These are phyloP conservation scores for Tarsius wallacei DNA, from an alignment of 2,797 vertebrate species.

Conservation along the genomic window DNA sequence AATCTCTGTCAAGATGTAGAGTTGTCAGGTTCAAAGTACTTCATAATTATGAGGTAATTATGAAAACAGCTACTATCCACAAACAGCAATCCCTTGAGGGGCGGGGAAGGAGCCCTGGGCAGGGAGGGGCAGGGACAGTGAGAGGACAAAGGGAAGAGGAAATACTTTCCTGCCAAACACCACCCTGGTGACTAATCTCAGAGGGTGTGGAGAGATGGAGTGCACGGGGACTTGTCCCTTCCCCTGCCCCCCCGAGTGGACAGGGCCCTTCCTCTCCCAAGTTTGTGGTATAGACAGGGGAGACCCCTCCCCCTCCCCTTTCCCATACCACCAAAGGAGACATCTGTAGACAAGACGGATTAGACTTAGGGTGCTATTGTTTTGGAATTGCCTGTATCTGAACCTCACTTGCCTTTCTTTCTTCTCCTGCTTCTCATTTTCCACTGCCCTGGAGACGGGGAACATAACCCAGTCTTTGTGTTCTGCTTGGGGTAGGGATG, in stretches of 20 bases:
- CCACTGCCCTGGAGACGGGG: background rate
- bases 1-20: background rate
- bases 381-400: background rate
- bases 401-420: background rate
- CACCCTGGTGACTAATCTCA: background rate
- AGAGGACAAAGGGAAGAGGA: background rate
- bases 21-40: constrained; percentile 38
- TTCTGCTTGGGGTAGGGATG: rapidly evolving
- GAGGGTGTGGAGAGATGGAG: background rate
- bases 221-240: background rate
- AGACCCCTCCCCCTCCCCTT: rapidly evolving
- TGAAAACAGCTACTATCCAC: background rate
- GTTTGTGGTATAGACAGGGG: background rate
- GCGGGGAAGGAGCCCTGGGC: background rate
- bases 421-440: background rate
- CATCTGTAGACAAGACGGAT: too few species aligned
- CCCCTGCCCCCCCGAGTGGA: rapidly evolving
- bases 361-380: background rate
- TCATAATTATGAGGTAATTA: background rate
- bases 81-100: background rate
- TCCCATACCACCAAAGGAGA: background rate
- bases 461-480: background rate
- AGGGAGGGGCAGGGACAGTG: background rate
- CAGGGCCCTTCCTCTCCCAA: background rate
- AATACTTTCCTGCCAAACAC: background rate